These are phyloP conservation scores for Formica selysi DNA, from an alignment of 1,140 invertebrate species.

Conservation along the genomic window DNA sequence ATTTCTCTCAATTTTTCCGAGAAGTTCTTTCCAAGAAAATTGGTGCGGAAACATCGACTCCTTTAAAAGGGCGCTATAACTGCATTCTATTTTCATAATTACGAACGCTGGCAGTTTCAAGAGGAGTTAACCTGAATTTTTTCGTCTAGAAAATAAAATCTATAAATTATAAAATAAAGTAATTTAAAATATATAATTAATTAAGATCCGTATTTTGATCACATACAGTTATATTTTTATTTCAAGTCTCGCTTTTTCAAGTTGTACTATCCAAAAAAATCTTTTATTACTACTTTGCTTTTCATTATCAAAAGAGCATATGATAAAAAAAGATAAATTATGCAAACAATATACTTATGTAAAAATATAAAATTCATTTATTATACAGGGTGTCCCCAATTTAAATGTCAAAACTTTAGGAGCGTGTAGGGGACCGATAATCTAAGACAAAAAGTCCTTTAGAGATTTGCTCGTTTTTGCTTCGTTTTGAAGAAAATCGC, in stretches of 20 bases:
- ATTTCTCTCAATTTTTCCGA: constrained; percentile 61
- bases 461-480: too few species aligned
- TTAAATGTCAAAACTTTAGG: too few species aligned
- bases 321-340: background rate
- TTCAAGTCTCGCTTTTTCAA: background rate
- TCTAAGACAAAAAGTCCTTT: too few species aligned
- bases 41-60: constrained; percentile 63
- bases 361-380: background rate
- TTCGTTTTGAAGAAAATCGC: too few species aligned
- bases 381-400: too few species aligned
- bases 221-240: background rate
- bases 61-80: constrained; percentile 56
- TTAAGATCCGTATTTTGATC: too few species aligned
- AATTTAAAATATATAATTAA: background rate
- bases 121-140: constrained; percentile 33
- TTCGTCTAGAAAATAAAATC: constrained; percentile 15
- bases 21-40: constrained; percentile 60
- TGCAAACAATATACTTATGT: background rate
- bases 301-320: background rate
- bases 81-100: constrained; percentile 61
- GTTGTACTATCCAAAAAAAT: background rate
- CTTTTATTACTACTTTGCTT: background rate
- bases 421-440: too few species aligned
- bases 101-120: constrained; percentile 37
- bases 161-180: constrained; percentile 10